Percentiles rank a stretch among this genome's conserved stretches.
Conservation (phyloP, 2,888 invertebrate species). For the Erynnis tages region DNA sequence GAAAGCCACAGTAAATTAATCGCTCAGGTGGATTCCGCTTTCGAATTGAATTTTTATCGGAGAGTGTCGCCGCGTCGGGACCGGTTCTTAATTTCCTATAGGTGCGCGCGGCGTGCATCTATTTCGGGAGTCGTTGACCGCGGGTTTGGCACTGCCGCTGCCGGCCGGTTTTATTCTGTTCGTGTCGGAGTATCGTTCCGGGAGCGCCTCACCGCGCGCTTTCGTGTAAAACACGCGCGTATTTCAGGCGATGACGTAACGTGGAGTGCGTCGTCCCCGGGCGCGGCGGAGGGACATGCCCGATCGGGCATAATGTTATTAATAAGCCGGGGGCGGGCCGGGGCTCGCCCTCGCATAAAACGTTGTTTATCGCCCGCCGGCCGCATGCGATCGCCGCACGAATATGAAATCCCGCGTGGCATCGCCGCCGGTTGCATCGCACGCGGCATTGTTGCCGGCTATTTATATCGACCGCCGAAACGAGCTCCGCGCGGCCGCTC, state of each 20-base stretch:
- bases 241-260: constrained; percentile 64
- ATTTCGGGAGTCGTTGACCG: constrained; percentile 81
- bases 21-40: constrained; percentile 73
- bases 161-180: constrained; percentile 57
- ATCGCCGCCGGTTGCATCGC: constrained; percentile 30
- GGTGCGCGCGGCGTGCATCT: constrained; percentile 70
- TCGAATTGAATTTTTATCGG: constrained; percentile 73
- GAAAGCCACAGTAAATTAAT: constrained; percentile 70
- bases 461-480: constrained; percentile 35
- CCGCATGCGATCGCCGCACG: constrained; percentile 43
- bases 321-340: constrained; percentile 58
- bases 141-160: constrained; percentile 59
- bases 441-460: constrained; percentile 34
- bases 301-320: constrained; percentile 58
- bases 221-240: constrained; percentile 48
- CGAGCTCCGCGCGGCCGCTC: no score
- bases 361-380: constrained; percentile 51
- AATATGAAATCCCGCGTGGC: constrained; percentile 36
- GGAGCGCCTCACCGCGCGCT: constrained; percentile 40
- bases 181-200: constrained; percentile 47
- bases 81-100: constrained; percentile 73
- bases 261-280: constrained; percentile 49
- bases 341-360: constrained; percentile 52
- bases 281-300: constrained; percentile 52
- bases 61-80: constrained; percentile 59